These are phyloP conservation scores for Pseudococcus jackbeardsleyi DNA, from an alignment of 2,888 invertebrate genomes.

Conservation along the genomic window DNA sequence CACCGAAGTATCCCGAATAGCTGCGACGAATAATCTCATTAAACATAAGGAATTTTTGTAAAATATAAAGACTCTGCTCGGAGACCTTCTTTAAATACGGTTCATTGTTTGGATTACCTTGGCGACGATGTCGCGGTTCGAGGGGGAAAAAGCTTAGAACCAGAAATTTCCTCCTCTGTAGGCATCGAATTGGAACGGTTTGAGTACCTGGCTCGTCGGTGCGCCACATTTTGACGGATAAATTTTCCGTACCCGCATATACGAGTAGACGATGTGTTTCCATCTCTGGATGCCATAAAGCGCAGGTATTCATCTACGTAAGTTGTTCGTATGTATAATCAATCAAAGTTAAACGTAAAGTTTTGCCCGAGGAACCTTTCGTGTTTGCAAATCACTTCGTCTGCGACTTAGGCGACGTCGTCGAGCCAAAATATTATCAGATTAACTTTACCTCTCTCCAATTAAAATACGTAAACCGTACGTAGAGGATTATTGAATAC, in stretches of 20 bases:
- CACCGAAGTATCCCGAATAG: slow-evolving; percentile 1
- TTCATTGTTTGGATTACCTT: slow-evolving; percentile 42
- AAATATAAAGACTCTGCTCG: slow-evolving; percentile 14
- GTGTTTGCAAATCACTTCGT: slow-evolving; percentile 25
- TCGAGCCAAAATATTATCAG: slow-evolving; percentile 34
- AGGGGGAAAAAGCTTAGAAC: neutral
- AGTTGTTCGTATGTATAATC: slow-evolving; percentile 31
- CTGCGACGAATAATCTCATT: slow-evolving; percentile 18
- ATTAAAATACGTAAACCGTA: neutral
- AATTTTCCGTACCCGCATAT: slow-evolving; percentile 8
- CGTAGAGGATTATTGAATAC: neutral
- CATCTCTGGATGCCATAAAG: neutral
- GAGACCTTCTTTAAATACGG: neutral
- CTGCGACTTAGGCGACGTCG: slow-evolving; percentile 4
- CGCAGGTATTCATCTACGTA: neutral
- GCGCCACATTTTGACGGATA: slow-evolving; percentile 11
- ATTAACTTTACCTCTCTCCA: slow-evolving; percentile 27
- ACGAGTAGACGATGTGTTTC: neutral
- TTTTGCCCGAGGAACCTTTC: slow-evolving; percentile 27
- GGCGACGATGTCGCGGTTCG: slow-evolving; percentile 7
- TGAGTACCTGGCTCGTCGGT: neutral
- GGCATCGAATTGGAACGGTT: slow-evolving; percentile 35
- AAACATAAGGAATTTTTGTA: slow-evolving; percentile 30
- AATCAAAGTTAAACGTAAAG: slow-evolving; percentile 45
- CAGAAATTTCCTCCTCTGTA: slow-evolving; percentile 2